Evolutionary conservation across 92 coral and sea anemone species (phyloP).

Genomic region (Zoanthus gigantus): DNA sequence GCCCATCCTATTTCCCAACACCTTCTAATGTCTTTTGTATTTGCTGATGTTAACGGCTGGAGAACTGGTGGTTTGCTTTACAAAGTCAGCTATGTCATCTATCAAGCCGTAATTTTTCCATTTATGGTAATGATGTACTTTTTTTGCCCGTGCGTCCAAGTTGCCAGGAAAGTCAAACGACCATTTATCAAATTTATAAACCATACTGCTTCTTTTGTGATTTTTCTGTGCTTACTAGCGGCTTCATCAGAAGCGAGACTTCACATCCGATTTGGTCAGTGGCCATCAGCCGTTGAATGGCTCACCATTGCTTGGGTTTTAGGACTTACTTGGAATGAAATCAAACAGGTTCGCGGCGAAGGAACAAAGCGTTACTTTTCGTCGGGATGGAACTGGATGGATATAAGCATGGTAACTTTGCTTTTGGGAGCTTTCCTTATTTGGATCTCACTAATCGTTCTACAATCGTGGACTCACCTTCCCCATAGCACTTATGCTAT

Average conservation of each 20-base stretch:
- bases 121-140: constrained; percentile 86
- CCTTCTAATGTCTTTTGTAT: constrained; percentile 88
- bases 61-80: constrained; percentile 81
- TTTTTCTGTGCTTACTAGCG: constrained; percentile 83
- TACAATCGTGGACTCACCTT: constrained; percentile 23
- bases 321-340: constrained; percentile 98
- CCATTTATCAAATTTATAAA: constrained; percentile 96
- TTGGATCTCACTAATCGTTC: constrained; percentile 71
- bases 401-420: constrained; percentile 86
- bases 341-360: constrained; percentile 90
- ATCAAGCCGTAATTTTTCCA: constrained; percentile 90
- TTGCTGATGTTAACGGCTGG: constrained; percentile 90
- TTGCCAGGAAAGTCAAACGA: constrained; percentile 85
- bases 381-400: constrained; percentile 99
- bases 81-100: constrained; percentile 79
- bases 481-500: constrained; percentile 42
- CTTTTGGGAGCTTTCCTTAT: constrained; percentile 81
- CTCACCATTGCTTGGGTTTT: constrained; percentile 86
- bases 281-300: constrained; percentile 84
- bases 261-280: constrained; percentile 71
- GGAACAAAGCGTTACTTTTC: constrained; percentile 83
- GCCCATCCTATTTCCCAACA: constrained; percentile 98
- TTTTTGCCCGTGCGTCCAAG: constrained; percentile 77
- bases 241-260: constrained; percentile 85
- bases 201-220: constrained; percentile 88